These are phyloP conservation scores for Ptilorrhoa leucosticta DNA, from an alignment of 2,113 vertebrate genomes.

Conservation along the genomic window DNA sequence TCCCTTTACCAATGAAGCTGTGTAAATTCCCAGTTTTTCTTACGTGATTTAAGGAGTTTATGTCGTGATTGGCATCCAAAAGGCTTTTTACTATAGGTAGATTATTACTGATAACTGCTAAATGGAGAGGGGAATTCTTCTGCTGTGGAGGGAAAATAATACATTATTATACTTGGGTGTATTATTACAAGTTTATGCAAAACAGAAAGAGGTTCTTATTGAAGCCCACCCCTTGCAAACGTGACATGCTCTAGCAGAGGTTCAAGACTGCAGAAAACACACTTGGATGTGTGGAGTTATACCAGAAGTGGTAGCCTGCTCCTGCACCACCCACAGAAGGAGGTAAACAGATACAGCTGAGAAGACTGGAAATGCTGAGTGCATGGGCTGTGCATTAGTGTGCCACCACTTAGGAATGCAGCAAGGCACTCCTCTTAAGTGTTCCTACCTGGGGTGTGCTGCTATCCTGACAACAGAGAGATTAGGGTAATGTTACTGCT, in stretches of 20 bases:
- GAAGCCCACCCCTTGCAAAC: neutral
- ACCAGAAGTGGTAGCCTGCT: neutral
- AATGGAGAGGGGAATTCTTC: conserved; percentile 79
- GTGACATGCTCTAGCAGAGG: neutral
- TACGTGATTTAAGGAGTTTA: conserved; percentile 79
- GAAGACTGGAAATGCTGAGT: neutral
- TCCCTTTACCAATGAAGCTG: neutral
- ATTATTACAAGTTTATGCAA: neutral
- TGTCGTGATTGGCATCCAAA: conserved; percentile 73
- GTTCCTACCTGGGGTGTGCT: neutral
- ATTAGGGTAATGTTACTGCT: neutral
- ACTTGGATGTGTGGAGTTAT: neutral
- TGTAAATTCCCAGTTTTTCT: neutral
- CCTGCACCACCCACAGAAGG: neutral
- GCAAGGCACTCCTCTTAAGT: rapidly evolving
- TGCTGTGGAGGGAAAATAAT: conserved; percentile 70
- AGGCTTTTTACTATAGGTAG: conserved; percentile 75
- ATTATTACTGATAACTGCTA: conserved; percentile 81
- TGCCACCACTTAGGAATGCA: neutral
- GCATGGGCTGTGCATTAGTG: rapidly evolving
- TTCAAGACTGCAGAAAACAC: neutral
- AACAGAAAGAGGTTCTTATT: neutral
- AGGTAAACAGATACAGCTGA: neutral
- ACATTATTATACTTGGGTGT: neutral
- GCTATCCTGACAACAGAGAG: neutral